These are phyloP conservation scores for Danio rerio DNA, from an alignment of 2,113 vertebrate species.

Conservation along the genomic window DNA sequence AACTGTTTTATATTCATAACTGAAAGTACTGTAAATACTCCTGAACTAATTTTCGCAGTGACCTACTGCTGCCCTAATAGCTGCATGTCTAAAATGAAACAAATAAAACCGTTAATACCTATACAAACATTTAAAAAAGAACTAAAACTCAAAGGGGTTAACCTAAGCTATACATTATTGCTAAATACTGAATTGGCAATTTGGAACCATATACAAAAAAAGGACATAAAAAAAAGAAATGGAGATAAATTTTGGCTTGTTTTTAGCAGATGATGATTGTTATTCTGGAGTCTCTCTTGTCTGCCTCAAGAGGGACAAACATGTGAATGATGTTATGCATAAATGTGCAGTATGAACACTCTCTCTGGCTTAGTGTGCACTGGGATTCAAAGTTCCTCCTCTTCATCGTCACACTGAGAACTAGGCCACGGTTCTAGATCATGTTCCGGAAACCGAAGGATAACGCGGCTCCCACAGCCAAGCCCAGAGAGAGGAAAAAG, in stretches of 20 bases:
- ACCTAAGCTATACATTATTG: background rate
- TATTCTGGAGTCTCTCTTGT: too few species aligned
- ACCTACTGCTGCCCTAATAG: background rate
- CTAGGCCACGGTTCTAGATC: constrained; percentile 73
- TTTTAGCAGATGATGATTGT: background rate
- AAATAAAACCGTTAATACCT: background rate
- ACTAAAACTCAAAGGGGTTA: background rate
- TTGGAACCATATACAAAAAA: constrained; percentile 9
- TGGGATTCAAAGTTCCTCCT: constrained; percentile 2
- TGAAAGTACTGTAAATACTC: background rate
- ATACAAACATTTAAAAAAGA: background rate
- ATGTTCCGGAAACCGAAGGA: constrained; percentile 85
- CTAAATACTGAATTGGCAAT: background rate
- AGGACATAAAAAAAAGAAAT: background rate
- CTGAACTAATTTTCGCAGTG: background rate
- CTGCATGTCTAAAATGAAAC: background rate
- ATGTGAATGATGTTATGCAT: background rate
- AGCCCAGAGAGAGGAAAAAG: constrained; percentile 92
- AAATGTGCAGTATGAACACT: background rate
- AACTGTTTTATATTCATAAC: background rate
- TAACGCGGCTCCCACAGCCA: constrained; percentile 87
- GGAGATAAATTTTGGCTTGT: background rate
- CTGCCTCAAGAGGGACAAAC: background rate
- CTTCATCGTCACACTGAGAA: constrained; percentile 18
- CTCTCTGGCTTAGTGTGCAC: background rate